Percentiles rank a stretch among this genome's conserved stretches.
phyloP scores from a whole-genome alignment of 2,113 vertebrate genomes.

The Crotalus tigris region DNA sequence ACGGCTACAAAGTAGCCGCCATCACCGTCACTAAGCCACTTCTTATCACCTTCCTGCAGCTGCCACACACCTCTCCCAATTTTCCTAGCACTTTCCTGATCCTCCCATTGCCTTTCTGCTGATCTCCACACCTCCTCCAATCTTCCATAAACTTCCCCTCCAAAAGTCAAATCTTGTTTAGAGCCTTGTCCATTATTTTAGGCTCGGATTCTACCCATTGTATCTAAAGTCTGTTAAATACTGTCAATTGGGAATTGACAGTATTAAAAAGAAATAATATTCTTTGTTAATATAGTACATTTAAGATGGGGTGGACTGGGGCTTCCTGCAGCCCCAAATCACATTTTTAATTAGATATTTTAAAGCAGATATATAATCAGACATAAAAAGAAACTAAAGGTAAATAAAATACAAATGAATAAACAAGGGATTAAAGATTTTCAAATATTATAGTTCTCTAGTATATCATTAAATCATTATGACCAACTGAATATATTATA shows the following conservation, averaged over 20 bases:
- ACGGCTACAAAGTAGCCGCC: too few relatives aligned
- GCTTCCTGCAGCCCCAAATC: background rate
- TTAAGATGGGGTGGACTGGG: background rate
- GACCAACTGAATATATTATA: background rate
- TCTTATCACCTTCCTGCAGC: background rate
- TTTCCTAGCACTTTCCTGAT: background rate
- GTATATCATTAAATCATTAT: background rate
- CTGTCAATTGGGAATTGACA: background rate
- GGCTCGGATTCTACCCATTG: background rate
- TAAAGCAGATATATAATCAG: background rate
- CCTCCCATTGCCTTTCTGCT: background rate
- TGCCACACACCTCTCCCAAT: background rate
- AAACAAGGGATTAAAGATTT: background rate
- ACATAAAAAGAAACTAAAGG: too few relatives aligned
- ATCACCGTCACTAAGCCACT: too few relatives aligned
- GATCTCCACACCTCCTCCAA: background rate
- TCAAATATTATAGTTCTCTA: background rate
- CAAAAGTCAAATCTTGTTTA: background rate
- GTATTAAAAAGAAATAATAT: background rate
- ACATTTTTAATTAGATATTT: background rate
- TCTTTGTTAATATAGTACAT: background rate
- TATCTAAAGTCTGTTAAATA: background rate
- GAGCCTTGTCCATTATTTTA: background rate
- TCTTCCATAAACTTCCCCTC: background rate
- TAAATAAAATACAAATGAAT: too few relatives aligned